Base-by-base conservation (phyloP, 1,140 invertebrate genomes). In the Arctopsyche grandis region DNA sequence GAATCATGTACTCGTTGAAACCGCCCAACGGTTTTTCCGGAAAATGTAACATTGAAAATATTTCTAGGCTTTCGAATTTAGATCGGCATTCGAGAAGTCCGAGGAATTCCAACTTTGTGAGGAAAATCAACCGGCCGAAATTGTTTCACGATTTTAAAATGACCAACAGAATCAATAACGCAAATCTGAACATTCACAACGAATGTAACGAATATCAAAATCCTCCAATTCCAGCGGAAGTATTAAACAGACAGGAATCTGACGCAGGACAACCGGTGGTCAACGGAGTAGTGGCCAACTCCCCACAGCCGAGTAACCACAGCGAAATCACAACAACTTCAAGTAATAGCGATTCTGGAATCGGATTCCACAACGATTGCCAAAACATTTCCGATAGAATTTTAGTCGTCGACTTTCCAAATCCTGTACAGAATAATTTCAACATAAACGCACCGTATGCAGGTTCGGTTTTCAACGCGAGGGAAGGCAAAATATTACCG, bases 301-400 rank as follows among this genome's bases (percentile, higher is more conserved):
- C 94, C 0, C 94, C 94, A 0, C 94, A 96, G 81, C 94, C 94
- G 0, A 96, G 94, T 84, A 92, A 93, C 84, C 91, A 94, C 76
- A 93, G 94, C 86, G 92, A 92, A 80, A 92, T 95, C 14, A 96
- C 93, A 0, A 95, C 94, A 16, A 95, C 94, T 66, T 96, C 95
- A 0, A 97, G 95, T 81, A 98, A 98, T 85, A 97, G 95, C 83
- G 97, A 98, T 86, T 98, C 96, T 16, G 97, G 97, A 0, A 97
- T 98, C 75, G 96, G 97, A 0, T 97, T 97, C 84, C 92, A 94
- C 80, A 96, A 97, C 84, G 95, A 98, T 80, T 93, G 92, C 84
- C 91, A 92, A 48, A 93, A 94, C 84, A 92, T 95, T 77, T 93
- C 93, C 0, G 94, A 96, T 87, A 88, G 93, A 69, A 96, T 97